Conservation (phyloP, 2,888 invertebrate genomes). For the Panzeria rudis region DNA sequence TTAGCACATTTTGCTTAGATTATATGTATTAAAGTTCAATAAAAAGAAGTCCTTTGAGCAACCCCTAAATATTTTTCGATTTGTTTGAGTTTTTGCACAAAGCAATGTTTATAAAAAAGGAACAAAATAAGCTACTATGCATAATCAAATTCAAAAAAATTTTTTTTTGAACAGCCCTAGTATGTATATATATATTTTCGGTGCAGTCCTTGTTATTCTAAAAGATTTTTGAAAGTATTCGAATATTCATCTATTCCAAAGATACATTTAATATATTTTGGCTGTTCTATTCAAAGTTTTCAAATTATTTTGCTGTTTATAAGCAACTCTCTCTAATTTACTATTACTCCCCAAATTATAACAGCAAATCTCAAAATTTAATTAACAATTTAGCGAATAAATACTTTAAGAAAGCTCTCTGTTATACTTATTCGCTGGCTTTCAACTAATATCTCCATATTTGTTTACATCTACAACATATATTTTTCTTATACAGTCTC, state of each 20-base stretch:
- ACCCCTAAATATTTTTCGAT: too few species aligned
- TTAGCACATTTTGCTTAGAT: too few species aligned
- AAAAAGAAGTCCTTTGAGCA: too few species aligned
- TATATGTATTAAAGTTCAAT: too few species aligned
- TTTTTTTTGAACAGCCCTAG: too few species aligned
- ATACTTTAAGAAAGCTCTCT: not conserved
- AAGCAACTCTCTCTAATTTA: not conserved
- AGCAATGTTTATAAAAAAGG: too few species aligned
- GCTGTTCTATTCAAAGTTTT: not conserved
- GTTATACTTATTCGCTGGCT: constrained; percentile 6
- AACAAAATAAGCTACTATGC: too few species aligned
- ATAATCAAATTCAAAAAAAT: too few species aligned
- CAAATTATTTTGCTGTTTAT: not conserved
- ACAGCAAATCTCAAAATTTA: constrained; percentile 1
- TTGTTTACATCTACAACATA: not conserved
- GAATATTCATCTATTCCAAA: not conserved
- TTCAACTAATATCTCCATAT: not conserved
- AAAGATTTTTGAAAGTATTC: not conserved
- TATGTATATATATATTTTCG: too few species aligned
- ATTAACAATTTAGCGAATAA: constrained; percentile 7
- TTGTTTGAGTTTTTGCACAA: too few species aligned
- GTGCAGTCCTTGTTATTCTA: too few species aligned
- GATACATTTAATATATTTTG: not conserved
- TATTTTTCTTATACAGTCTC: not conserved
- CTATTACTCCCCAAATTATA: not conserved